Evolutionary conservation across 2,888 invertebrate genomes (phyloP), one percentile per base, ranked within the genome.

Genomic region (Anaspis maculata): DNA sequence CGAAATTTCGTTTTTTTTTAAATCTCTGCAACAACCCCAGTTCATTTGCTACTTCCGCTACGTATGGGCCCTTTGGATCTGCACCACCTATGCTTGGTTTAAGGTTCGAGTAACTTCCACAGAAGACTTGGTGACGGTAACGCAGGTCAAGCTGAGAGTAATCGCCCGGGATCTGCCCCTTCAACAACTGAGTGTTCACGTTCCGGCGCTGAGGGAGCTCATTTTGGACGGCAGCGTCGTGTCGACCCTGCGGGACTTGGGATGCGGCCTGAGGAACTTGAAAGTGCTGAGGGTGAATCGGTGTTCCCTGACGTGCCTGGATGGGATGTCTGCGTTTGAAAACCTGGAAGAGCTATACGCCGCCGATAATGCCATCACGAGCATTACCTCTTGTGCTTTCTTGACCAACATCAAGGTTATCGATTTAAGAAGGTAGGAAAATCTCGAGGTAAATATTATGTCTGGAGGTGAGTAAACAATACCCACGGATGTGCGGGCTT

Each of bases 171-270:
- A 76, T 33, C 69, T 79, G 3, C 78, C 79, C 12, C 55, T 83
- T 25, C 74, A 80, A 24, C 67, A 80, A 13, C 62, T 83, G 1
- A 70, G 76, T 24, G 62, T 76, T 1, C 72, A 79, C 32, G 69
- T 76, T 24, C 83, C 83, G 3, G 68, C 71, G 25, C 66, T 83
- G 2, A 65, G 70, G 6, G 70, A 71, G 3, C 62, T 83, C 22
- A 75, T 71, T 21, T 62, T 83, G 3, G 79, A 80, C 39, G 83
- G 82, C 15, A 82, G 82, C 45, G 73, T 75, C 4, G 59, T 83
- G 1, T 67, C 71, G 3, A 79, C 82, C 0, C 56, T 83, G 26
- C 67, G 83, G 33, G 83, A 83, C 51, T 68, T 83, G 12, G 83
- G 83, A 12, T 77, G 73, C 42, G 76, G 76, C 13, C 63, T 83